Percentiles rank a stretch among this genome's conserved stretches.
Evolutionary conservation across 2,888 invertebrate species (phyloP).

Genomic region (Dynastes maya): DNA sequence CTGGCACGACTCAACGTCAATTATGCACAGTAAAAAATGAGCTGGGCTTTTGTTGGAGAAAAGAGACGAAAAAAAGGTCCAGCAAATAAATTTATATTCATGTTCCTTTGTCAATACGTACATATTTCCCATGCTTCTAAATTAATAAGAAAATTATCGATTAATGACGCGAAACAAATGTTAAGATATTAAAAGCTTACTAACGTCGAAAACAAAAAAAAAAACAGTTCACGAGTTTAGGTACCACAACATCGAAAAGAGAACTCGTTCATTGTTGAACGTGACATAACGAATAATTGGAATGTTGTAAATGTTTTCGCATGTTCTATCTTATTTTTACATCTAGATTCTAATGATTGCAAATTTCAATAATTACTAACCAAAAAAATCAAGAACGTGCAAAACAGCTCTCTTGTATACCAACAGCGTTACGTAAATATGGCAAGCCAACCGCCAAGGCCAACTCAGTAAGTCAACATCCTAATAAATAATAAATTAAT

Average conservation of each 20-base stretch:
- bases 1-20: constrained; percentile 29
- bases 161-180: no score
- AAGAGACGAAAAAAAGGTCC: neutral
- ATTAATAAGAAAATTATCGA: no score
- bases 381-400: neutral
- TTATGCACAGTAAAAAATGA: constrained; percentile 8
- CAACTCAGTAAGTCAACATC: constrained; percentile 41
- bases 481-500: constrained; percentile 48
- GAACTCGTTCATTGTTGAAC: neutral
- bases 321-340: constrained; percentile 28
- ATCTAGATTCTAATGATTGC: constrained; percentile 35
- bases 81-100: neutral
- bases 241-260: neutral
- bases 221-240: neutral
- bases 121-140: no score
- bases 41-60: neutral
- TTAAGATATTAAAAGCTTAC: no score
- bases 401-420: neutral
- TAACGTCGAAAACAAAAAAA: no score
- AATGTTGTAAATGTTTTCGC: constrained; percentile 12
- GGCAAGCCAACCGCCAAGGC: constrained; percentile 34
- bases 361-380: constrained; percentile 40
- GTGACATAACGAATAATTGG: constrained; percentile 23
- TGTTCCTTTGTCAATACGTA: no score
- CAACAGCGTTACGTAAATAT: constrained; percentile 24